These are phyloP conservation scores for Proctacanthus coquilletti DNA, from an alignment of 1,140 invertebrate species.

Conservation along the genomic window DNA sequence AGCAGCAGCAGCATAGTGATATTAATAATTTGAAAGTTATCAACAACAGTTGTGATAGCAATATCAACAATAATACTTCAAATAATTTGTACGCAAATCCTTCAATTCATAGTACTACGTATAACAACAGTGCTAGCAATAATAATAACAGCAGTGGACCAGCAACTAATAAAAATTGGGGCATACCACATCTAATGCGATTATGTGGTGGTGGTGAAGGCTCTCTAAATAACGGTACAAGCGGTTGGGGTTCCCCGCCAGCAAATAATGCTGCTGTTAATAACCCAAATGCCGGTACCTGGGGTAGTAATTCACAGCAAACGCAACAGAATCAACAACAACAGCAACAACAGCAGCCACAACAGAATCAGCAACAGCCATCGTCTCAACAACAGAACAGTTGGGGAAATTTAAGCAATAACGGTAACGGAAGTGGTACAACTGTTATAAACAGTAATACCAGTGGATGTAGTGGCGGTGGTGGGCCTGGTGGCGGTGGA, in stretches of 20 bases:
- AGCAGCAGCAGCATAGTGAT: no score
- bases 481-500: not conserved
- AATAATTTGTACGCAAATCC: no score
- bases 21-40: no score
- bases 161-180: constrained; percentile 44
- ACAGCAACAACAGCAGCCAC: constrained; percentile 20
- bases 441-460: constrained; percentile 4
- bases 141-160: no score
- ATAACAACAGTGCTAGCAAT: no score
- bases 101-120: no score
- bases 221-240: constrained; percentile 52
- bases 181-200: constrained; percentile 39
- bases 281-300: constrained; percentile 4
- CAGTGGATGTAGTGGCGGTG: not conserved
- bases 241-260: constrained; percentile 58
- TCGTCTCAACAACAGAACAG: constrained; percentile 7
- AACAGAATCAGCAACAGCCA: constrained; percentile 18
- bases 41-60: no score
- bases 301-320: constrained; percentile 13
- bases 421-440: constrained; percentile 15
- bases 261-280: constrained; percentile 30
- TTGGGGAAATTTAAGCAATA: constrained; percentile 8
- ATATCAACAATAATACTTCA: no score
- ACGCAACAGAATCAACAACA: no score
- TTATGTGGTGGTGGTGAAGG: constrained; percentile 63